A percentile compares a stretch with the other conserved stretches of the same genome.
phyloP scores from a whole-genome alignment of 2,797 vertebrate species.

The Phrynocephalus guinanensis region DNA sequence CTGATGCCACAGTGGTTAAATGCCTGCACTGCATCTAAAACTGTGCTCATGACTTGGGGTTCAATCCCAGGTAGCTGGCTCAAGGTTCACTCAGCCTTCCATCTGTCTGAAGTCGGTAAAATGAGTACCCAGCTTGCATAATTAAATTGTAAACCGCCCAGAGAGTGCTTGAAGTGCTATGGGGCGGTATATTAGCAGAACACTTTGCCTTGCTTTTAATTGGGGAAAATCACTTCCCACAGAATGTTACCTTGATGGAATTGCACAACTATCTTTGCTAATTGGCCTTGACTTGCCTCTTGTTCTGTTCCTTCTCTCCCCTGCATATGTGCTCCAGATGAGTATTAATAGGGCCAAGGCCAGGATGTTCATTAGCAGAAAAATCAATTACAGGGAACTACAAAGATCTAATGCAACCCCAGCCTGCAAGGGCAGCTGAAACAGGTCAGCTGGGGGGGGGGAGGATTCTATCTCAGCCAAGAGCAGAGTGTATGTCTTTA shows the following conservation, averaged over 20 bases:
- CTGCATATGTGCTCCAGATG: constrained; percentile 33
- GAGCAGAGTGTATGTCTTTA: neutral
- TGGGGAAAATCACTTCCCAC: neutral
- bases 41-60: too few species aligned
- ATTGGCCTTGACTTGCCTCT: neutral
- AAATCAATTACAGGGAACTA: constrained; percentile 43
- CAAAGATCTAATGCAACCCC: constrained; percentile 29
- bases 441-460: neutral
- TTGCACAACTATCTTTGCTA: neutral
- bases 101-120: too few species aligned
- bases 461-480: neutral
- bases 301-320: neutral
- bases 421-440: constrained; percentile 7
- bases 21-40: too few species aligned
- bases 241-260: neutral
- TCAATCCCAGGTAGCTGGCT: too few species aligned
- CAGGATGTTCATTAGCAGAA: constrained; percentile 50
- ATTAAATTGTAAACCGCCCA: too few species aligned
- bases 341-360: constrained; percentile 49
- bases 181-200: too few species aligned
- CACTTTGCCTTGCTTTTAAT: too few species aligned
- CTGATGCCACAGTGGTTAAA: too few species aligned
- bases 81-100: too few species aligned
- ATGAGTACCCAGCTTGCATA: too few species aligned
- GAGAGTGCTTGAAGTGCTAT: too few species aligned